A percentile compares a stretch with the other conserved stretches of the same genome.
Evolutionary conservation across 2,888 invertebrate genomes (phyloP).

Genomic region (Machimus atricapillus): DNA sequence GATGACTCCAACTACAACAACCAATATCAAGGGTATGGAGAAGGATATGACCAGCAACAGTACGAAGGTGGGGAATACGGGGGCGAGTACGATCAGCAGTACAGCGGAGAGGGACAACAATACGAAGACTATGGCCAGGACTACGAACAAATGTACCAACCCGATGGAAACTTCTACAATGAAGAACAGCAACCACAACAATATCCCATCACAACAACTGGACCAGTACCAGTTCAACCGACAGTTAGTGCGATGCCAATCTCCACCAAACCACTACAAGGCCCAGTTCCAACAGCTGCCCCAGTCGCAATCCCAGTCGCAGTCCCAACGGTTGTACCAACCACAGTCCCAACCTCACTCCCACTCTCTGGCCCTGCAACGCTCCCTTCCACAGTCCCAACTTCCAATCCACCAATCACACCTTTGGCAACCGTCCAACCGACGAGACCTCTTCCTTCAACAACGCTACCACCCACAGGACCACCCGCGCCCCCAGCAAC

Average conservation of each 20-base stretch:
- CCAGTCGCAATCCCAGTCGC: constrained; percentile 16
- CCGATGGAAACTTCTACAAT: constrained; percentile 34
- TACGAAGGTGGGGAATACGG: constrained; percentile 49
- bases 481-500: constrained; percentile 37
- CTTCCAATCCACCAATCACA: background rate
- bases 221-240: background rate
- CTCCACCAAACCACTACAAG: background rate
- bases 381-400: constrained; percentile 44
- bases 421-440: background rate
- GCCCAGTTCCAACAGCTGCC: background rate
- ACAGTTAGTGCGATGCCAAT: background rate
- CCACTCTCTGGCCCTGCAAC: constrained; percentile 42
- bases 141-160: constrained; percentile 44
- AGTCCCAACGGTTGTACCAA: constrained; percentile 48
- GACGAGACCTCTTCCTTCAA: background rate
- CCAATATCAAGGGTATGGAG: constrained; percentile 44
- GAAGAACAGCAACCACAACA: constrained; percentile 20
- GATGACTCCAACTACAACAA: constrained; percentile 8
- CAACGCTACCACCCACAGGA: constrained; percentile 42
- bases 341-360: constrained; percentile 54
- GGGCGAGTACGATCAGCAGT: constrained; percentile 45
- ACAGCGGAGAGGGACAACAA: constrained; percentile 44
- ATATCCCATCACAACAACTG: constrained; percentile 51
- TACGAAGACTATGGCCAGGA: constrained; percentile 41
- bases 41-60: constrained; percentile 53